Evolutionary conservation across 2,888 invertebrate species (phyloP).

Genomic region (Clusia tigrina): DNA sequence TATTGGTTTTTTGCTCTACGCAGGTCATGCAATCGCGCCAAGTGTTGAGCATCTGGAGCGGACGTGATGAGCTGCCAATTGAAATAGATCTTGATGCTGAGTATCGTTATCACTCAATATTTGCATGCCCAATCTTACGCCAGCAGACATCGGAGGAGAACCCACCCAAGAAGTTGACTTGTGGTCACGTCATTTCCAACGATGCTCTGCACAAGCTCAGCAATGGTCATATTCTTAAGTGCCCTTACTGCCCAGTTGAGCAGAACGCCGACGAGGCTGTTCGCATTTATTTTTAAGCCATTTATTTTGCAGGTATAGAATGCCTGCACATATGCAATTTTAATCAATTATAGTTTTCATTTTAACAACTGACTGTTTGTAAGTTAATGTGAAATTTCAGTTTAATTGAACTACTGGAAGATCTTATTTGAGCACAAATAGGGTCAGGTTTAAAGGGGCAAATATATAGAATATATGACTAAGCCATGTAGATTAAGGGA

Average conservation of each 20-base stretch:
- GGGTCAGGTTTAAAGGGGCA: no score
- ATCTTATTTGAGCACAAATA: no score
- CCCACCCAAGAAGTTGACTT: conserved; percentile 96
- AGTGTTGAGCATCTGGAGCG: conserved; percentile 93
- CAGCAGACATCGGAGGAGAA: conserved; percentile 96
- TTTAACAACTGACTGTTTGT: no score
- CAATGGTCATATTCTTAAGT: conserved; percentile 95
- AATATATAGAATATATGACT: no score
- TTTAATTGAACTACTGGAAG: no score
- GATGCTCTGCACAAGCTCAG: conserved; percentile 97
- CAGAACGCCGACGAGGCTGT: conserved; percentile 92
- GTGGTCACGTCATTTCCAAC: conserved; percentile 97
- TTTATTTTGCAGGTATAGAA: neutral
- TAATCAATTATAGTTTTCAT: neutral
- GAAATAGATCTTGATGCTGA: conserved; percentile 93
- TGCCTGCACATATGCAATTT: neutral
- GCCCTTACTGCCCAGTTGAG: conserved; percentile 98
- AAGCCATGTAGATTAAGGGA: no score
- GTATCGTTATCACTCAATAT: conserved; percentile 95
- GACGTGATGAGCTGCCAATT: conserved; percentile 95
- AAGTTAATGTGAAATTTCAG: no score
- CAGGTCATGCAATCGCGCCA: conserved; percentile 84
- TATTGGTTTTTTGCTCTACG: no score
- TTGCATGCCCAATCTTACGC: conserved; percentile 97
- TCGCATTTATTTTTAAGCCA: conserved; percentile 86